A percentile compares a stretch with the other conserved stretches of the same genome.
Conservation (phyloP, 2,113 vertebrate species). For the Pseudorhombus dupliciocellatus region DNA sequence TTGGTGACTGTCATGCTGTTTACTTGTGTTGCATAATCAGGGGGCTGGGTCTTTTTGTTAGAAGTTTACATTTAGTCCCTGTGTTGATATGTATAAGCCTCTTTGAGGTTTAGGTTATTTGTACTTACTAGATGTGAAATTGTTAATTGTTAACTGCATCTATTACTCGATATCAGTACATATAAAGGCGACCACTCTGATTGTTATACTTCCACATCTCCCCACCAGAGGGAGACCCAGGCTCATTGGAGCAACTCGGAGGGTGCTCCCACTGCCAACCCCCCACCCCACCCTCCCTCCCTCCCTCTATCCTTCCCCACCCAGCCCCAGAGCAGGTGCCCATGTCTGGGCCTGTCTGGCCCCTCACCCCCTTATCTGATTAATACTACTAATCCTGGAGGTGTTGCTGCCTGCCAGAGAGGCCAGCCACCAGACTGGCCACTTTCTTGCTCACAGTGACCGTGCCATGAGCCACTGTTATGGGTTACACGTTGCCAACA, state of each 20-base stretch:
- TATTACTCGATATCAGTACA: no score
- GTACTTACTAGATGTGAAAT: not conserved
- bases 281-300: not conserved
- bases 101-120: not conserved
- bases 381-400: constrained; percentile 91
- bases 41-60: no score
- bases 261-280: constrained; percentile 56
- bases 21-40: not conserved
- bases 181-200: no score
- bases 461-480: constrained; percentile 56
- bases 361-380: constrained; percentile 86
- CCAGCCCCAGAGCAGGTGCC: constrained; percentile 78
- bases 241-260: constrained; percentile 66
- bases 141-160: not conserved
- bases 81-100: not conserved
- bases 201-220: constrained; percentile 15
- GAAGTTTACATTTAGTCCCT: no score
- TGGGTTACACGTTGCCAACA: constrained; percentile 64
- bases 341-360: constrained; percentile 75
- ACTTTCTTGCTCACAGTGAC: constrained; percentile 74
- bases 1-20: no score
- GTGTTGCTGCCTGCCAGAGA: constrained; percentile 85
- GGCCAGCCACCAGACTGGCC: constrained; percentile 81
- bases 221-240: constrained; percentile 92
- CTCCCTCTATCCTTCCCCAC: constrained; percentile 17